These are phyloP conservation scores for Zaprionus taronus DNA, from an alignment of 1,140 invertebrate species.

Conservation along the genomic window DNA sequence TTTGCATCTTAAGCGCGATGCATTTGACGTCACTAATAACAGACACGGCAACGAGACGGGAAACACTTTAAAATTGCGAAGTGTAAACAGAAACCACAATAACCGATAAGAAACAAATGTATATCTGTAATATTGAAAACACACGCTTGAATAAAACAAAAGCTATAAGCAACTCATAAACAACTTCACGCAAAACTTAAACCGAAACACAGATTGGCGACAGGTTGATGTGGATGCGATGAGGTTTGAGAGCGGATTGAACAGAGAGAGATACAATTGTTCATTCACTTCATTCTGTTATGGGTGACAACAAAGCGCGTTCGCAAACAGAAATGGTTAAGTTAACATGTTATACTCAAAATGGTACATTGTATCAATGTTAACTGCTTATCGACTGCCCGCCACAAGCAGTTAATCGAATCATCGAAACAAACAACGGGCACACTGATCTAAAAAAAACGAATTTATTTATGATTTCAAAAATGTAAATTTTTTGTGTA, in stretches of 20 bases:
- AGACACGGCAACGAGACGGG: background rate
- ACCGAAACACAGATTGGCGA: constrained; percentile 52
- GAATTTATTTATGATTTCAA: background rate
- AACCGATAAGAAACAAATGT: background rate
- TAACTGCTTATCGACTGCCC: constrained; percentile 6
- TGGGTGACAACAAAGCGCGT: constrained; percentile 2
- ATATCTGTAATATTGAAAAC: background rate
- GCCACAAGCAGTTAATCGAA: constrained; percentile 6
- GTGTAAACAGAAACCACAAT: background rate
- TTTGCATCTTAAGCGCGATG: constrained; percentile 39
- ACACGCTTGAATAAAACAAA: constrained; percentile 35
- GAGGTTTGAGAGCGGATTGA: constrained; percentile 57
- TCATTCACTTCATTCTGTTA: background rate
- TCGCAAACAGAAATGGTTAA: background rate
- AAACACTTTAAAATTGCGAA: background rate
- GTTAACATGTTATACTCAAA: background rate
- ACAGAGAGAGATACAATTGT: constrained; percentile 23
- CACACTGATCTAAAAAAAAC: background rate
- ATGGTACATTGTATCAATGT: constrained; percentile 8
- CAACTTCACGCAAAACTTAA: constrained; percentile 50
- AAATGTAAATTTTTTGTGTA: background rate
- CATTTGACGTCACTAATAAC: constrained; percentile 50
- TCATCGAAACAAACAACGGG: background rate
- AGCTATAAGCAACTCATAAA: constrained; percentile 26
- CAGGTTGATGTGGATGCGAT: constrained; percentile 47